phyloP scores from a whole-genome alignment of 2,113 vertebrate genomes.

The Ceuthmochares aereus region DNA sequence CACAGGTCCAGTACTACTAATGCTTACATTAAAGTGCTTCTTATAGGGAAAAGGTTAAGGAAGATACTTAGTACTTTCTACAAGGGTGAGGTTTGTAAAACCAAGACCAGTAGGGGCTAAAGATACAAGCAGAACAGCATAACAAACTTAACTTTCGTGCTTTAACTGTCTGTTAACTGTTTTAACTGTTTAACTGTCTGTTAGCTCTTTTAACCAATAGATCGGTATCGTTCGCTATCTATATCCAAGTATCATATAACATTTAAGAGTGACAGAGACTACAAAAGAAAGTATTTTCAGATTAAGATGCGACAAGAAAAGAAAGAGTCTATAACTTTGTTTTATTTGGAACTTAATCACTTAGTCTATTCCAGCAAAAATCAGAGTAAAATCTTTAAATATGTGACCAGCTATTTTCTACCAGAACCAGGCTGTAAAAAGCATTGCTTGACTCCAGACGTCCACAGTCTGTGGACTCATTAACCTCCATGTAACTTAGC shows the following conservation, averaged over 20 bases:
- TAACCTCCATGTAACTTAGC: accelerated
- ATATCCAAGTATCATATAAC: not conserved
- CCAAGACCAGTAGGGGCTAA: not conserved
- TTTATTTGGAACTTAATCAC: not conserved
- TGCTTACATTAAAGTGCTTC: not conserved
- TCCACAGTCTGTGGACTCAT: not conserved
- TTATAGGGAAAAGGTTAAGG: not conserved
- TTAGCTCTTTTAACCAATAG: too few species aligned
- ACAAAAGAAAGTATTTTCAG: not conserved
- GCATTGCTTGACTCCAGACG: not conserved
- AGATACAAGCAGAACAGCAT: not conserved
- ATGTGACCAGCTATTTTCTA: not conserved
- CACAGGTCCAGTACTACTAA: not conserved
- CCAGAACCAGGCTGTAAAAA: not conserved
- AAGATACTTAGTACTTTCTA: not conserved
- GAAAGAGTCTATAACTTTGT: not conserved
- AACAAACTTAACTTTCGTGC: not conserved
- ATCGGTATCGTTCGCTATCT: not conserved
- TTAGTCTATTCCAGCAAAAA: not conserved
- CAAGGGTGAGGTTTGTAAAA: not conserved
- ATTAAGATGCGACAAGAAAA: not conserved
- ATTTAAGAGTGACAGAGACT: not conserved
- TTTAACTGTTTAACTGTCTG: too few species aligned
- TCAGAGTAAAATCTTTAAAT: not conserved
- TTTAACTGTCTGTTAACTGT: not conserved